phyloP scores from a whole-genome alignment of 2,797 vertebrate species.

The Chiroxiphia lanceolata region DNA sequence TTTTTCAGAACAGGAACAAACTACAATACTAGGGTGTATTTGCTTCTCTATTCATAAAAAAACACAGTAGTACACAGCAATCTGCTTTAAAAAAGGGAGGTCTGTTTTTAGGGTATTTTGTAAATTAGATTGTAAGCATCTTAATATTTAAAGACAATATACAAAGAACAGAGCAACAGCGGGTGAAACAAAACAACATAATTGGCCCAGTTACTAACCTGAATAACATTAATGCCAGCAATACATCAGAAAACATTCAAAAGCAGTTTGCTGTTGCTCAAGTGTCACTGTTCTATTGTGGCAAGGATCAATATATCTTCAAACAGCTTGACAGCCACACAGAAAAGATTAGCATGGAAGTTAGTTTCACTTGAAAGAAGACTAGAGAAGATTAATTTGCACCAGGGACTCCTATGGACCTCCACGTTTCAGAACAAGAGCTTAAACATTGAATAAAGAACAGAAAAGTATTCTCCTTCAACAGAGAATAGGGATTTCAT shows the following conservation, averaged over 20 bases:
- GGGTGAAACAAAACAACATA: background rate
- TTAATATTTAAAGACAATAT: background rate
- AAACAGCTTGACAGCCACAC: background rate
- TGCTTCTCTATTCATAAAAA: background rate
- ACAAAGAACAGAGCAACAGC: background rate
- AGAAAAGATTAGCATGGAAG: slow-evolving; percentile 21
- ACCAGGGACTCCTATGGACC: background rate
- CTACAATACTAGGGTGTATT: background rate
- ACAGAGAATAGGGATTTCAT: background rate
- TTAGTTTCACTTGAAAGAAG: slow-evolving; percentile 34
- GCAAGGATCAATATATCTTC: background rate
- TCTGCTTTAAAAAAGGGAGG: fast-evolving
- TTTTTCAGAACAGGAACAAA: background rate
- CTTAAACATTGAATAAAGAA: background rate
- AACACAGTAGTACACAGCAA: background rate
- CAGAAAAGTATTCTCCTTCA: background rate
- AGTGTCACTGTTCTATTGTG: background rate
- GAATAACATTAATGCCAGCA: background rate
- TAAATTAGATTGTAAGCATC: background rate
- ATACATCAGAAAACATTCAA: background rate
- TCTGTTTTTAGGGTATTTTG: background rate
- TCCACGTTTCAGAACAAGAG: background rate
- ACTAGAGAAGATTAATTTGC: slow-evolving; percentile 35
- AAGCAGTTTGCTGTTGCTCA: background rate
- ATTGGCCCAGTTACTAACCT: background rate